A percentile compares a stretch with the other conserved stretches of the same genome.
phyloP scores from a whole-genome alignment of 2,888 invertebrate genomes.

The Prenolepis imparis region DNA sequence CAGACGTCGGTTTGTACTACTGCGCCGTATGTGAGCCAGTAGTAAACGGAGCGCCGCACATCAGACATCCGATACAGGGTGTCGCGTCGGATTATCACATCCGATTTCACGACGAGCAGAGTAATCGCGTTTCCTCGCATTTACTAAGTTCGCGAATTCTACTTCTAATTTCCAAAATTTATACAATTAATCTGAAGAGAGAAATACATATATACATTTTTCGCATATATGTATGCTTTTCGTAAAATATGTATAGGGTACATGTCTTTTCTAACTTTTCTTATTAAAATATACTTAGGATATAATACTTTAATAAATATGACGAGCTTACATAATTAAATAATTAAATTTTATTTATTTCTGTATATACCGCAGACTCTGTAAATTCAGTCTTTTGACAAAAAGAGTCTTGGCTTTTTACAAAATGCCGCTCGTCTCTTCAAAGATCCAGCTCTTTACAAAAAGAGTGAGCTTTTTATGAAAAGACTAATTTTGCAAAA shows the following conservation, averaged over 20 bases:
- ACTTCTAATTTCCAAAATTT: neutral
- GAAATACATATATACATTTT: neutral
- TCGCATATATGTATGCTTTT: neutral
- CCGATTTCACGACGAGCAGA: conserved; percentile 49
- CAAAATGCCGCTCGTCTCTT: neutral
- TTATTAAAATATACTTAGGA: neutral
- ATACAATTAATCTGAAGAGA: neutral
- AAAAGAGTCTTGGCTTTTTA: neutral
- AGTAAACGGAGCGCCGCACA: conserved; percentile 64
- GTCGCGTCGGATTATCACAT: conserved; percentile 65
- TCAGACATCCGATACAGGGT: conserved; percentile 63
- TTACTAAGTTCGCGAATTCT: conserved; percentile 27
- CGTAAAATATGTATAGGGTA: neutral
- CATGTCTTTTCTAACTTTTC: neutral
- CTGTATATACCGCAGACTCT: neutral
- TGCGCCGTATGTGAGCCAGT: conserved; percentile 62
- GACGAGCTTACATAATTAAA: neutral
- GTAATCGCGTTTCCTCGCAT: conserved; percentile 52
- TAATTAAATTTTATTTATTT: neutral
- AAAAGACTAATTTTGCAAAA: conserved; percentile 2
- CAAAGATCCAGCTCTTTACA: neutral
- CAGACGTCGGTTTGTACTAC: conserved; percentile 73
- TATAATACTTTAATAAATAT: conserved; percentile 2
- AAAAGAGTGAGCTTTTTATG: neutral
- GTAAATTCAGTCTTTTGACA: neutral